phyloP scores from a whole-genome alignment of 2,888 invertebrate species.

The Phaedon cochleariae region DNA sequence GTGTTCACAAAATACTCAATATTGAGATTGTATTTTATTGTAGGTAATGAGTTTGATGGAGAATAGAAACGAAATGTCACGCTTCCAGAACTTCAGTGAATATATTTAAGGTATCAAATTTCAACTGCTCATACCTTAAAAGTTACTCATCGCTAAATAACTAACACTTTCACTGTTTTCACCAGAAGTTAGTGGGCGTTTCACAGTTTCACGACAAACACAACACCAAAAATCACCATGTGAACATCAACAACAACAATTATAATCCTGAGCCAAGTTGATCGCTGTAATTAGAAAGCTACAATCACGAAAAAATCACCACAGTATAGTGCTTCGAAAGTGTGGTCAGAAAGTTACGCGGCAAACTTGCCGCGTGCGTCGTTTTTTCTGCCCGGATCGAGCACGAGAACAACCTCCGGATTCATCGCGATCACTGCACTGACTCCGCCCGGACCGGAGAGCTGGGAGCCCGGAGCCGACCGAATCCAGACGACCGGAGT shows the following conservation, averaged over 20 bases:
- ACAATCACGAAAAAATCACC: too few species aligned
- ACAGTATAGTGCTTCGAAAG: too few species aligned
- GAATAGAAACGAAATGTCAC: too few species aligned
- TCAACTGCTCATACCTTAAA: not conserved
- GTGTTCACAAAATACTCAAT: too few species aligned
- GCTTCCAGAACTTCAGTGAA: too few species aligned
- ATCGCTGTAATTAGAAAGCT: not conserved
- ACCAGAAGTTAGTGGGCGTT: not conserved
- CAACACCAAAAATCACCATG: not conserved
- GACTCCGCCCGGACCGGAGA: slow-evolving; percentile 58
- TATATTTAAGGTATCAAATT: not conserved
- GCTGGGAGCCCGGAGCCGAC: slow-evolving; percentile 43
- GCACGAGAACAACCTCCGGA: slow-evolving; percentile 49
- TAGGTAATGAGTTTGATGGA: too few species aligned
- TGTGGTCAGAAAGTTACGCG: not conserved
- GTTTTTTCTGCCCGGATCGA: slow-evolving; percentile 17
- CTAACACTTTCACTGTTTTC: not conserved
- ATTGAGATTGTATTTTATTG: too few species aligned
- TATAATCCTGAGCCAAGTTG: not conserved
- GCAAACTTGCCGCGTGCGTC: slow-evolving; percentile 39
- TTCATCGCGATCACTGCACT: slow-evolving; percentile 53
- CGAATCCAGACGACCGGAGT: slow-evolving; percentile 40
- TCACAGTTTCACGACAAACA: not conserved
- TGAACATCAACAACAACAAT: not conserved
- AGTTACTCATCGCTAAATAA: not conserved